A percentile compares a stretch with the other conserved stretches of the same genome.
Evolutionary conservation across 2,888 invertebrate genomes (phyloP).

Genomic region (Sarcophaga carnaria): DNA sequence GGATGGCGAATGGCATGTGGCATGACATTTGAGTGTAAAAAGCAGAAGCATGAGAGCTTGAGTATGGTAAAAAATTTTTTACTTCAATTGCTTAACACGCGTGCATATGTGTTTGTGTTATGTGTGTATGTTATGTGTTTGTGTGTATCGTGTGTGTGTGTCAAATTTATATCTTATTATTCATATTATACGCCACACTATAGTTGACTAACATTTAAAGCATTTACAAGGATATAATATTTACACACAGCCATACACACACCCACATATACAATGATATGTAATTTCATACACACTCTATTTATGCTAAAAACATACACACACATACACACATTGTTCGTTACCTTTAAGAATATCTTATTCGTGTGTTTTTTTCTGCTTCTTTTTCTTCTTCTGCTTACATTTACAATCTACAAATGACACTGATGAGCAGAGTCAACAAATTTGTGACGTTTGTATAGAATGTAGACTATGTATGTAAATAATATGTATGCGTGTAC

Average conservation of each 20-base stretch:
- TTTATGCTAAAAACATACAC: background rate
- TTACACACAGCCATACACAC: background rate
- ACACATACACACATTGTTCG: background rate
- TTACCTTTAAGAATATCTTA: conserved; percentile 26
- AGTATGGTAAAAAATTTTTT: conserved; percentile 18
- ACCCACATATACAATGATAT: background rate
- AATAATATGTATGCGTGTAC: background rate
- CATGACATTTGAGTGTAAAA: background rate
- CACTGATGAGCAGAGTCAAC: conserved; percentile 43
- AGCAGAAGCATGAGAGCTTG: background rate
- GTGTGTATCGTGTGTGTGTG: background rate
- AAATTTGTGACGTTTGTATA: background rate
- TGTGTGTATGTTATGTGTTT: no score
- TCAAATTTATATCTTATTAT: conserved; percentile 30
- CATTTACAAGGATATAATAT: background rate
- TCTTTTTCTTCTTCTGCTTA: background rate
- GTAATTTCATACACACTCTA: background rate
- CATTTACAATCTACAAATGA: conserved; percentile 44
- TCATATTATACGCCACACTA: conserved; percentile 12
- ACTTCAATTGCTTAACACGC: conserved; percentile 25
- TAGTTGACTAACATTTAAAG: background rate
- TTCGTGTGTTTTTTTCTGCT: background rate
- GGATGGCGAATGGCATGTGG: background rate
- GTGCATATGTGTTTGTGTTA: background rate
- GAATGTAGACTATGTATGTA: background rate